phyloP scores from a whole-genome alignment of 2,888 invertebrate species.

The Aelia acuminata region DNA sequence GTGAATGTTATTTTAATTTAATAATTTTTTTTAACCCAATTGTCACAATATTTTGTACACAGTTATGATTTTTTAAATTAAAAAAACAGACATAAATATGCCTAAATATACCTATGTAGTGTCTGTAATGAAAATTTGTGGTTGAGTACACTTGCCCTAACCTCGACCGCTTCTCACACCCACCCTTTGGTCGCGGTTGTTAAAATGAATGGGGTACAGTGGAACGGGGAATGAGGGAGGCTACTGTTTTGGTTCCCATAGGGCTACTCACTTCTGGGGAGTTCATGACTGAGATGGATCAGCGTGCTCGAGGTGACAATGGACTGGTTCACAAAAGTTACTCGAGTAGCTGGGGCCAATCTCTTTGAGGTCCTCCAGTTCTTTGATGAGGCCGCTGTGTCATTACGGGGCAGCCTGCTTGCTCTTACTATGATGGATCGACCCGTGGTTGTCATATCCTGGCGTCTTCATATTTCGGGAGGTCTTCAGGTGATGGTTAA shows the following conservation, averaged over 20 bases:
- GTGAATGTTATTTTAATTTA: too few species aligned
- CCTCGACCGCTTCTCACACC: neutral
- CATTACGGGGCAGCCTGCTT: neutral
- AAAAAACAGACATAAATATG: too few species aligned
- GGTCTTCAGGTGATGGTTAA: neutral
- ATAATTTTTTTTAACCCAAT: too few species aligned
- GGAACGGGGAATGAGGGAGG: neutral
- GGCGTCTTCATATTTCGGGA: constrained; percentile 19
- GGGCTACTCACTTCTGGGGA: neutral
- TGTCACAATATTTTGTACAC: too few species aligned
- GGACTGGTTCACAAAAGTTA: neutral
- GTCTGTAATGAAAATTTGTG: neutral
- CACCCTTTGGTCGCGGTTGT: neutral
- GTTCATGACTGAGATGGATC: constrained; percentile 24
- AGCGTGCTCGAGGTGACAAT: neutral
- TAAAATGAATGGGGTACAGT: neutral
- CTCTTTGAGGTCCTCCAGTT: neutral
- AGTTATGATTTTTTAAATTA: too few species aligned
- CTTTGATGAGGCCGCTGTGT: constrained; percentile 20
- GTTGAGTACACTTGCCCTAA: neutral
- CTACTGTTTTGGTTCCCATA: constrained; percentile 29
- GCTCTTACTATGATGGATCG: neutral
- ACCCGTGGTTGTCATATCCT: neutral
- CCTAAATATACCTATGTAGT: neutral
- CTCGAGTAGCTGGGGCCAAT: neutral